Evolutionary conservation across 1,140 invertebrate genomes (phyloP).

Genomic region (Armadillidium nasatum): DNA sequence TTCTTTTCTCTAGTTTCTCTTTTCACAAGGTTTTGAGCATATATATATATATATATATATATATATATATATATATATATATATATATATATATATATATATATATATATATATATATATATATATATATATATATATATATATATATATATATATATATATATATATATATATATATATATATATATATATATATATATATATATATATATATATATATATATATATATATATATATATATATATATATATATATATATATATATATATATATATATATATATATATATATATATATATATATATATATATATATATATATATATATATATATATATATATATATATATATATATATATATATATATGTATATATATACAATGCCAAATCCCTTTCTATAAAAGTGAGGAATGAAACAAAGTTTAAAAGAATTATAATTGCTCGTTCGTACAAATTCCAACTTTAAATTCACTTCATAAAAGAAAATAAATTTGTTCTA

Average conservation of each 20-base stretch:
- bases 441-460: too few relatives aligned
- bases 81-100: constrained; percentile 22
- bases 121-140: constrained; percentile 7
- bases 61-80: constrained; percentile 14
- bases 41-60: neutral
- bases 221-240: constrained; percentile 21
- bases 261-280: neutral
- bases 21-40: too few relatives aligned
- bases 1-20: too few relatives aligned
- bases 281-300: constrained; percentile 26
- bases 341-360: constrained; percentile 18
- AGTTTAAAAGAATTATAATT: too few relatives aligned
- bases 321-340: constrained; percentile 18
- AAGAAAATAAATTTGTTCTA: too few relatives aligned
- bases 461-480: too few relatives aligned
- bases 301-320: constrained; percentile 22
- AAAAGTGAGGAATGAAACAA: too few relatives aligned
- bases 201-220: constrained; percentile 20
- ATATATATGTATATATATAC: constrained; percentile 9
- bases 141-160: neutral
- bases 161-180: neutral
- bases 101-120: constrained; percentile 22
- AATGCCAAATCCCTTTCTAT: too few relatives aligned
- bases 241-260: constrained; percentile 6
- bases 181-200: constrained; percentile 21